Conservation (phyloP, 53 echinoderm and acorn worm genomes). For the Paracentrotus lividus region DNA sequence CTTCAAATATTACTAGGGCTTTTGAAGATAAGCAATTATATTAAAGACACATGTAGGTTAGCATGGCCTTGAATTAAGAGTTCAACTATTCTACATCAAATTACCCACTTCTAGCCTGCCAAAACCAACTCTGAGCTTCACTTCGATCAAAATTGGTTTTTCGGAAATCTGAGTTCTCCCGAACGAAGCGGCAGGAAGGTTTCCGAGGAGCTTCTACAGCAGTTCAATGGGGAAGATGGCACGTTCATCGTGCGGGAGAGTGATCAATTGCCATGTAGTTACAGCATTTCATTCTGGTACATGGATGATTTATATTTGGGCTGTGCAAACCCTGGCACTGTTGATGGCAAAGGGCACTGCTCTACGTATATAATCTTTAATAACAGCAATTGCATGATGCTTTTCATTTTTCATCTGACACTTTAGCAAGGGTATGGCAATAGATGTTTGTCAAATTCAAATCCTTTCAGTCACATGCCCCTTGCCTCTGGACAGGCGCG, state of each 20-base stretch:
- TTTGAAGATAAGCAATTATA: background rate
- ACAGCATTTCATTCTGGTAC: conserved; percentile 60
- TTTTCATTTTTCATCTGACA: background rate
- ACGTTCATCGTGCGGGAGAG: conserved; percentile 59
- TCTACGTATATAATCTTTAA: background rate
- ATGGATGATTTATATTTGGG: background rate
- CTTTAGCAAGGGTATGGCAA: background rate
- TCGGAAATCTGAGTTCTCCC: conserved; percentile 25
- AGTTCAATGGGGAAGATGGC: conserved; percentile 44
- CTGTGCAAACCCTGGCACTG: background rate
- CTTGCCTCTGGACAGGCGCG: too few species aligned
- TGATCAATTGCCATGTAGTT: background rate
- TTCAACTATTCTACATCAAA: background rate
- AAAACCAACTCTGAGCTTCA: conserved; percentile 30
- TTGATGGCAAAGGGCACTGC: background rate
- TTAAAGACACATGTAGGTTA: too few species aligned
- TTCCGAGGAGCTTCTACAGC: conserved; percentile 49
- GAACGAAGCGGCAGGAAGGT: conserved; percentile 19
- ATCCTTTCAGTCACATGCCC: too few species aligned
- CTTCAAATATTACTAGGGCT: background rate
- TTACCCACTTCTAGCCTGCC: conserved; percentile 40
- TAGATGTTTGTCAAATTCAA: background rate
- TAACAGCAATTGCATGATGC: background rate
- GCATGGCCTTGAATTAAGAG: background rate
- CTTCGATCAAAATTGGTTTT: conserved; percentile 58